phyloP scores from a whole-genome alignment of 1,140 invertebrate genomes.

The Drosophila biarmipes region DNA sequence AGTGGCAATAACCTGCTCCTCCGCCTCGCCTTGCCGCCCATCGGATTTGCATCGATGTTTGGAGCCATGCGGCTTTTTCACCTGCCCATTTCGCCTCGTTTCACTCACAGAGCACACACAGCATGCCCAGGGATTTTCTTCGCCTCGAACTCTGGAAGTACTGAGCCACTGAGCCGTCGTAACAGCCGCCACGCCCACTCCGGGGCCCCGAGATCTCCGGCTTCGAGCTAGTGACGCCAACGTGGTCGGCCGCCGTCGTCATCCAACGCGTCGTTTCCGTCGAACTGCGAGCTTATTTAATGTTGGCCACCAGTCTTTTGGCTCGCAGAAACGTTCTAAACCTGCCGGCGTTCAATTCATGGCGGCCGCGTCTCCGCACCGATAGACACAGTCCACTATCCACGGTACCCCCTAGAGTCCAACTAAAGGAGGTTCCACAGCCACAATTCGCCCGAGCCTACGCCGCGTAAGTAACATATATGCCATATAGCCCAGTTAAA shows the following conservation, averaged over 20 bases:
- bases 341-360: conserved; percentile 47
- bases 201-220: conserved; percentile 7
- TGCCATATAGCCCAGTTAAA: not conserved
- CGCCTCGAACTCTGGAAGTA: conserved; percentile 22
- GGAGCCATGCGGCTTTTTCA: conserved; percentile 21
- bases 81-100: conserved; percentile 16
- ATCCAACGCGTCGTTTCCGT: conserved; percentile 9
- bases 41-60: conserved; percentile 23
- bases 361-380: conserved; percentile 29
- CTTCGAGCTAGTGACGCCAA: conserved; percentile 14
- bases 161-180: not conserved
- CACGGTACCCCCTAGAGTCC: not conserved
- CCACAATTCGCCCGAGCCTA: not conserved
- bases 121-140: conserved; percentile 32
- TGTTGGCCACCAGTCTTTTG: conserved; percentile 60
- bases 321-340: conserved; percentile 37
- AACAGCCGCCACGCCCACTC: not conserved
- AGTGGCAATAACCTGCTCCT: conserved; percentile 25
- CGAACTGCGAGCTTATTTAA: conserved; percentile 56
- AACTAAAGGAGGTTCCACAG: not conserved
- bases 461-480: not conserved
- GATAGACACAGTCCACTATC: conserved; percentile 16
- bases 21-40: conserved; percentile 5
- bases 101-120: conserved; percentile 1
- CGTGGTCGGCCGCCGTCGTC: conserved; percentile 17